Percentiles rank a stretch among this genome's conserved stretches.
These are phyloP conservation scores for Rotaria macrura DNA, from an alignment of 2,888 invertebrate species.

Conservation along the genomic window DNA sequence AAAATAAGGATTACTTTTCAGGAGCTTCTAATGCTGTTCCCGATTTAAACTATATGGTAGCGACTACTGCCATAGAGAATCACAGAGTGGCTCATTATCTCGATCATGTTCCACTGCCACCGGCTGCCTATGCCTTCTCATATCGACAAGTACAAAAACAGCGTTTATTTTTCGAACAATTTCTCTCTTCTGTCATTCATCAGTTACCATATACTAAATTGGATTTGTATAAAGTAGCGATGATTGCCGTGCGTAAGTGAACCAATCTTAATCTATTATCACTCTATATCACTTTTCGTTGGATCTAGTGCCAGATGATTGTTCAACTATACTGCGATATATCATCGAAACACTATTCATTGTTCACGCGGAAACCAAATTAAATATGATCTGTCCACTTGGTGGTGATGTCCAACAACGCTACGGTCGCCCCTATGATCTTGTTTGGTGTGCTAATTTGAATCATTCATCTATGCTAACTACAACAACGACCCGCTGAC, in stretches of 20 bases:
- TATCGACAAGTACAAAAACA: not conserved
- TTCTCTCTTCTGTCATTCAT: not conserved
- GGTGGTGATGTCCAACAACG: not conserved
- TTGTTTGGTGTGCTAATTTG: not conserved
- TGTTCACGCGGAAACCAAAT: not conserved
- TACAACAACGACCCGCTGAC: too few species aligned
- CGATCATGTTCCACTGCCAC: not conserved
- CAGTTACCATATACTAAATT: not conserved
- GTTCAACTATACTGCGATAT: not conserved
- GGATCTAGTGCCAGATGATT: not conserved
- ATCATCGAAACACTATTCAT: not conserved
- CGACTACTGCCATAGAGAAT: too few species aligned
- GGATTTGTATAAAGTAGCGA: not conserved
- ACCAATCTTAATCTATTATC: not conserved
- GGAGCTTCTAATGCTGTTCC: too few species aligned
- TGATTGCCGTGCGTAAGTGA: not conserved
- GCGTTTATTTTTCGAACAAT: not conserved
- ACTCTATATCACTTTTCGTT: not conserved
- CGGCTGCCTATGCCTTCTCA: not conserved
- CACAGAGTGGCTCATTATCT: not conserved
- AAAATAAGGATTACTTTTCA: not conserved
- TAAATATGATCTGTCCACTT: not conserved
- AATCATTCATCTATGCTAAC: not conserved
- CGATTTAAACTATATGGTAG: rapidly evolving
- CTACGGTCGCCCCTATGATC: not conserved